Base-by-base conservation (phyloP, 2,797 vertebrate genomes). In the Chiropotes sagulatus region DNA sequence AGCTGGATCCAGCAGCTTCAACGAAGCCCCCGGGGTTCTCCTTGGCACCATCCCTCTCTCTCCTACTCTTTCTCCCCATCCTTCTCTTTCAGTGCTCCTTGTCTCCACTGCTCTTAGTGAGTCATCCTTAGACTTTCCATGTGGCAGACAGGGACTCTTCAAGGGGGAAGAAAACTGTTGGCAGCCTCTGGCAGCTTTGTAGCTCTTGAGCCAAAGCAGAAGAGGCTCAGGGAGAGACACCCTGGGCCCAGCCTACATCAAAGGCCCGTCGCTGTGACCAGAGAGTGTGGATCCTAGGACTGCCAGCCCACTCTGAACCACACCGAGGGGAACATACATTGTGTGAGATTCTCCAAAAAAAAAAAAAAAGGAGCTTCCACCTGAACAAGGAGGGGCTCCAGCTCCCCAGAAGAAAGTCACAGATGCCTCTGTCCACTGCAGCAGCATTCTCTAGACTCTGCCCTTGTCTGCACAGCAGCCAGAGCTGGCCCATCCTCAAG, bases 1-100 rank as follows among this genome's bases (percentile, higher is more conserved):
- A 33, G 96, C 85, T 95, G 90, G 79, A 84, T 80, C 78, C 79
- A 94, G 89, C 81, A 0, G 54, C 82, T 79, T 39, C 11, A 4
- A 46, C 30, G 28, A 19, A 81, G 50, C 48, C 41, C 5, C 28
- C 4, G 8, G 4, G 36, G 9, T 22, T 48, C 52, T 84, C 44
- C 44, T 41, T 22, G 80, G n/a, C 28, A 6, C 61, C 7, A 0
- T 5, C 6, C 0, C 26, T 28, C 67, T 22, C 6, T 54, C 83
- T 36, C 22, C 41, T 11, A 52, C 39, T 24, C 50, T 28, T 26
- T 44, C 88, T 89, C 41, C 11, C 0, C 11, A 0, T 28, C 17
- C 46, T 22, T 36, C n/a, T 33, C 72, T 24, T 15, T 58, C 72
- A 10, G 39, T 26, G 76, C 28, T 61, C 52, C 57, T 58, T 4